Evolutionary conservation across 2,113 vertebrate species (phyloP).

Genomic region (Pipra filicauda): DNA sequence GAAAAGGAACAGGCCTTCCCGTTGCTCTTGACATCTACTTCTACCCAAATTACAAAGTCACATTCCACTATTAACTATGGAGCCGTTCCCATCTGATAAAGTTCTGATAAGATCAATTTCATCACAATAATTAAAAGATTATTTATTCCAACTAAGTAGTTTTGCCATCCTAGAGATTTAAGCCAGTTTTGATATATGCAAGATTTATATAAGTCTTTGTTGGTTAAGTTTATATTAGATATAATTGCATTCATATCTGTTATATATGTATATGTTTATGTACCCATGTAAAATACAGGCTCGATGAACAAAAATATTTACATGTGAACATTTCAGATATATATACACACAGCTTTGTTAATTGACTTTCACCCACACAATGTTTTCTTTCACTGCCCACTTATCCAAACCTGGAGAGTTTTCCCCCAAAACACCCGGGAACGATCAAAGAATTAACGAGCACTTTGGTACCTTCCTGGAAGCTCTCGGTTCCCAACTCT

Average conservation of each 20-base stretch:
- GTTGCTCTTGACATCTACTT: not conserved
- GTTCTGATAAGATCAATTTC: not conserved
- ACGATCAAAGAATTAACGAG: rapidly evolving
- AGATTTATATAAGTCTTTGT: not conserved
- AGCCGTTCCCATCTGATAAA: not conserved
- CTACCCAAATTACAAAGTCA: not conserved
- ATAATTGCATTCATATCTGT: rapidly evolving
- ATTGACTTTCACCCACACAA: not conserved
- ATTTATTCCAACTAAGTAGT: not conserved
- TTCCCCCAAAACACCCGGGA: not conserved
- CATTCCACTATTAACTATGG: not conserved
- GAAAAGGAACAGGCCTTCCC: not conserved
- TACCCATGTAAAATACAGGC: not conserved
- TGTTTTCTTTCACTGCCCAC: not conserved
- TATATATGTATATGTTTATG: rapidly evolving
- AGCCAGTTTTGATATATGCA: not conserved
- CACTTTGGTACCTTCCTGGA: not conserved
- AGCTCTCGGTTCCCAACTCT: not conserved
- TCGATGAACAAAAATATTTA: not conserved
- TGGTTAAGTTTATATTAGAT: not conserved
- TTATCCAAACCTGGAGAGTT: not conserved
- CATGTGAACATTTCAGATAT: rapidly evolving
- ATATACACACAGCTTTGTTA: not conserved
- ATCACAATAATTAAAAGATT: not conserved
- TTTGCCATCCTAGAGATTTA: not conserved